Evolutionary conservation across 2,113 vertebrate genomes (phyloP).

Genomic region (Seriola quinqueradiata): DNA sequence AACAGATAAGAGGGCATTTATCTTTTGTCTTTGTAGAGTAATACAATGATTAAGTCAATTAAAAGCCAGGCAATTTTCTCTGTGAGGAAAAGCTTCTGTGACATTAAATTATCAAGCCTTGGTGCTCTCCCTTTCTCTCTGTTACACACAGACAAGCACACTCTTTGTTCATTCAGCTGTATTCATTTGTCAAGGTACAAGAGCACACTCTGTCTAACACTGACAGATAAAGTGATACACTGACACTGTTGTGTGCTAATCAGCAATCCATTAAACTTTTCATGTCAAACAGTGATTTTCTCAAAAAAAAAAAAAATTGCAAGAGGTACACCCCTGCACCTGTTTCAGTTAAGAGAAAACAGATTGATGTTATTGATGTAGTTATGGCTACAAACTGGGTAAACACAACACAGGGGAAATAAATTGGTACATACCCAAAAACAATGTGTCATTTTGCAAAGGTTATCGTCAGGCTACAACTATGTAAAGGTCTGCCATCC

Average conservation of each 20-base stretch:
- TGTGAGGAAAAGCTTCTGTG: conserved; percentile 56
- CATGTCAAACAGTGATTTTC: background rate
- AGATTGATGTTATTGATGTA: background rate
- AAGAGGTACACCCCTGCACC: too few relatives aligned
- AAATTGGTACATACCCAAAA: conserved; percentile 17
- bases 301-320: background rate
- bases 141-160: conserved; percentile 3
- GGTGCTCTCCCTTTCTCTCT: conserved; percentile 30
- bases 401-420: background rate
- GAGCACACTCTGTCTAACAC: conserved; percentile 41
- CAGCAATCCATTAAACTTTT: conserved; percentile 1
- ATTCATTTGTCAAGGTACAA: conserved; percentile 38
- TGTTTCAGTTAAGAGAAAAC: conserved; percentile 1
- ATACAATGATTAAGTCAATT: conserved; percentile 79
- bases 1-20: conserved; percentile 76
- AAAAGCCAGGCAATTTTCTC: conserved; percentile 68
- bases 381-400: background rate
- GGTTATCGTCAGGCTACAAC: conserved; percentile 32
- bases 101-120: conserved; percentile 56
- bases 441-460: conserved; percentile 32
- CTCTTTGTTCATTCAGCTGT: conserved; percentile 39
- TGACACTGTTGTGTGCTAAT: conserved; percentile 1
- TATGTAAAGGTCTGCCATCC: conserved; percentile 34
- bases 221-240: conserved; percentile 26
- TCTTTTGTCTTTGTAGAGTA: conserved; percentile 77